Evolutionary conservation across 1,140 invertebrate genomes (phyloP).

Genomic region (Sweltsa coloradensis): DNA sequence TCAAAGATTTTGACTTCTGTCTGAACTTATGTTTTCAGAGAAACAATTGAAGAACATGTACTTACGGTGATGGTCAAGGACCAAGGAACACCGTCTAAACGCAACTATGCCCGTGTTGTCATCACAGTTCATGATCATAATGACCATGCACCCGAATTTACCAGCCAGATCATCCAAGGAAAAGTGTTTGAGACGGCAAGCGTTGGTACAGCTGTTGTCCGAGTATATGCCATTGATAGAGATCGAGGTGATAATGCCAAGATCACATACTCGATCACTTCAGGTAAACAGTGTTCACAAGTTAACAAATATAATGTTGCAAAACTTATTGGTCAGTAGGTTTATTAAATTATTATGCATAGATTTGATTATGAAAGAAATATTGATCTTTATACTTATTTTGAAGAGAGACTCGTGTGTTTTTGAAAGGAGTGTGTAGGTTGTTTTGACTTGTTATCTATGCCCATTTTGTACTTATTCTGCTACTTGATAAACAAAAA

Average conservation of each 20-base stretch:
- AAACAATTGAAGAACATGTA: conserved; percentile 69
- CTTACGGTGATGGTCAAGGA: conserved; percentile 84
- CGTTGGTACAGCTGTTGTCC: conserved; percentile 55
- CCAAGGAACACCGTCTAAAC: conserved; percentile 70
- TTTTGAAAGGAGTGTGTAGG: too few species aligned
- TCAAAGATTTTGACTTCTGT: too few species aligned
- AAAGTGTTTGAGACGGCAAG: conserved; percentile 64
- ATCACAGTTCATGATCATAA: conserved; percentile 79
- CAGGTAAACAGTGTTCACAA: conserved; percentile 42
- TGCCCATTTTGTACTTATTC: too few species aligned
- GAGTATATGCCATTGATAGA: conserved; percentile 61
- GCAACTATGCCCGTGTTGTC: conserved; percentile 70
- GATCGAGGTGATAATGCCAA: conserved; percentile 72
- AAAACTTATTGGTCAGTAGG: too few species aligned
- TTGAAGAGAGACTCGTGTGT: too few species aligned
- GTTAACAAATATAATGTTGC: too few species aligned
- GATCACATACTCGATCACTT: conserved; percentile 67
- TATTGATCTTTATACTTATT: too few species aligned
- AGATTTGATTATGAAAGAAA: too few species aligned
- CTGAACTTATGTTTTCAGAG: conserved; percentile 32
- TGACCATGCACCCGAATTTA: conserved; percentile 77
- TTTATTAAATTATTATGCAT: too few species aligned
- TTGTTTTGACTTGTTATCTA: too few species aligned
- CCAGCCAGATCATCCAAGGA: conserved; percentile 55
- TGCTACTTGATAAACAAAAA: too few species aligned